Base-by-base conservation (phyloP, 2,888 invertebrate species). In the Ligdia adustata region DNA sequence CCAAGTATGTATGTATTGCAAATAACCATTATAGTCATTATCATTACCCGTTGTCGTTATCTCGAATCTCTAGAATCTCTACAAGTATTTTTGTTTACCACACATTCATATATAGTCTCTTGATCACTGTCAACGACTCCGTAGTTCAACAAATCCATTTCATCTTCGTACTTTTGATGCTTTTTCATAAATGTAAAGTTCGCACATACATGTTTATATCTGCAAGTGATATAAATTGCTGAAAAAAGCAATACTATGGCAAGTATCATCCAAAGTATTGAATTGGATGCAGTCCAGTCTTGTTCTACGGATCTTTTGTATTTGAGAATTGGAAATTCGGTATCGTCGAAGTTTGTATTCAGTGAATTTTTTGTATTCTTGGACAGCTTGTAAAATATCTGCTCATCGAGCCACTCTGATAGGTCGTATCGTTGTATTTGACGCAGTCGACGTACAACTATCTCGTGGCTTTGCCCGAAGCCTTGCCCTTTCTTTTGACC, bases 361-460 rank as follows among this genome's bases (percentile, higher is more conserved):
- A 77, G 37, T 18, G 78, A 56, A 2, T 75, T 68, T 49, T 84
- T 78, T 4, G 91, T 67, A 56, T 93, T 91, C 41, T 80, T 71
- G 2, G 90, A 85, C 15, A 93, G 68, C 55, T 92, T 82, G 26
- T 86, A 79, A 63, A 92, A 93, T 0, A 92, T 90, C 0, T 90
- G 86, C 48, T 76, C 84, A 4, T 92, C 92, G 0, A 94, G 66
- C 93, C 93, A 93, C 57, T 92, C 89, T 0, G 93, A 93, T 37
- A 94, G 69, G 52, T 92, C 91, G 0, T 55, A 50, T 56, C 90
- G 91, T 12, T 90, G 91, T 44, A 94, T 78, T 71, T 93, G 93
- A 3, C 91, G 83, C 13, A 94, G 72, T 57, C 93, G 85, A 28
- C 85, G 90, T 32, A 82, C 84, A 6, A 94, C 58, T 7, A 83